Conservation (phyloP, 2,888 invertebrate genomes). For the Trichopoda pennipes region DNA sequence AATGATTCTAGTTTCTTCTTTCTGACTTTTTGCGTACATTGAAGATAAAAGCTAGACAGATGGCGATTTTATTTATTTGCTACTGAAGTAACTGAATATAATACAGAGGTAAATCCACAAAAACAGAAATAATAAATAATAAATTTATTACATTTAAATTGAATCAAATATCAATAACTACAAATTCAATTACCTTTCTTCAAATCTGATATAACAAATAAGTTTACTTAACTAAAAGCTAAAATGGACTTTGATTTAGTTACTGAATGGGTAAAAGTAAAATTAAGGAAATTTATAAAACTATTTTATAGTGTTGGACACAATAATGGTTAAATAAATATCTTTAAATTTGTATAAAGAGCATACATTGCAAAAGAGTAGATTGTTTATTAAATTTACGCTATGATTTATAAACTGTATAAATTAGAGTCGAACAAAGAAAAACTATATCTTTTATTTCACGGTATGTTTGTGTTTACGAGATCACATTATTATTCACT, state of each 20-base stretch:
- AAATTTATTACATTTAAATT: background rate
- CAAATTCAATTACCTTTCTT: background rate
- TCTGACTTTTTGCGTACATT: conserved; percentile 10
- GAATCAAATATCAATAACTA: conserved; percentile 21
- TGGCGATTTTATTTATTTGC: background rate
- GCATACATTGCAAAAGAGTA: too few relatives aligned
- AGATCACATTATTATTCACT: too few relatives aligned
- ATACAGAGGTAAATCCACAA: background rate
- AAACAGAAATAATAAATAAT: too few relatives aligned
- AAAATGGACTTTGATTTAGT: background rate
- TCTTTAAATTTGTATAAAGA: too few relatives aligned
- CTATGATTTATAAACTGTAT: too few relatives aligned
- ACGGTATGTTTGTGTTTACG: too few relatives aligned
- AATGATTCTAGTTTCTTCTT: conserved; percentile 10
- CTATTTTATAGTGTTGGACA: too few relatives aligned
- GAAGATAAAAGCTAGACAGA: background rate
- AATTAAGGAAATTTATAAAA: too few relatives aligned
- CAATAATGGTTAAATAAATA: too few relatives aligned
- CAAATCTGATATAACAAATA: background rate
- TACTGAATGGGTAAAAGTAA: background rate
- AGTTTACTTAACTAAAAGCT: background rate
- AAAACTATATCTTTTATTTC: too few relatives aligned
- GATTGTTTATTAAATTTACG: too few relatives aligned
- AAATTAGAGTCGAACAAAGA: too few relatives aligned
- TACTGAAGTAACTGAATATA: background rate